Evolutionary conservation across 2,113 vertebrate genomes (phyloP).

Genomic region (Microcebus griseorufus): DNA sequence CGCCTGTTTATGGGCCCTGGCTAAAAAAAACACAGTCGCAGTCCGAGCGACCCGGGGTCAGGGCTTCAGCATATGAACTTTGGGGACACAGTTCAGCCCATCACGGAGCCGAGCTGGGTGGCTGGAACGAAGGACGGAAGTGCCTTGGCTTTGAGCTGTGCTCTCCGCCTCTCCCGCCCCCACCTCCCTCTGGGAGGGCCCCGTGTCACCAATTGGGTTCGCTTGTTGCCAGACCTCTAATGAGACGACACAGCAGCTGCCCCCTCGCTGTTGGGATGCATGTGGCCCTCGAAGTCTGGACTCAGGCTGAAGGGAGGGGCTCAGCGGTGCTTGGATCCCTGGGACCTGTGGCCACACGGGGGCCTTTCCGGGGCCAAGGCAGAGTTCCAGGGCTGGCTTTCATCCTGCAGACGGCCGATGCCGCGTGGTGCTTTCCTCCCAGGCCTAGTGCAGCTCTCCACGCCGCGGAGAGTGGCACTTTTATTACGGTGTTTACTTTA

Average conservation of each 20-base stretch:
- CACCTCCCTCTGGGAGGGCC: background rate
- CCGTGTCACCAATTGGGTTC: background rate
- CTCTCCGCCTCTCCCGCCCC: accelerated
- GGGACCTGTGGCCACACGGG: background rate
- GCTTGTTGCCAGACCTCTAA: background rate
- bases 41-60: background rate
- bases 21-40: background rate
- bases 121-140: background rate
- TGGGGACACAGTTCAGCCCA: background rate
- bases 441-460: background rate
- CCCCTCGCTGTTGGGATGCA: background rate
- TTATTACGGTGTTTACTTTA: background rate
- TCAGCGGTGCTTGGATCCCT: background rate
- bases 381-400: background rate
- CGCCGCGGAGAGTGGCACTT: background rate
- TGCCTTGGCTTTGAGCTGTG: background rate
- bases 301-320: background rate
- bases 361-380: background rate
- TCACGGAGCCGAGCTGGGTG: too few relatives aligned
- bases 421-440: background rate
- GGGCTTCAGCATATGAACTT: background rate
- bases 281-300: background rate
- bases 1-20: background rate
- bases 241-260: background rate
- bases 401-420: background rate